These are phyloP conservation scores for Trisateles emortualis DNA, from an alignment of 2,888 invertebrate species.

Conservation along the genomic window DNA sequence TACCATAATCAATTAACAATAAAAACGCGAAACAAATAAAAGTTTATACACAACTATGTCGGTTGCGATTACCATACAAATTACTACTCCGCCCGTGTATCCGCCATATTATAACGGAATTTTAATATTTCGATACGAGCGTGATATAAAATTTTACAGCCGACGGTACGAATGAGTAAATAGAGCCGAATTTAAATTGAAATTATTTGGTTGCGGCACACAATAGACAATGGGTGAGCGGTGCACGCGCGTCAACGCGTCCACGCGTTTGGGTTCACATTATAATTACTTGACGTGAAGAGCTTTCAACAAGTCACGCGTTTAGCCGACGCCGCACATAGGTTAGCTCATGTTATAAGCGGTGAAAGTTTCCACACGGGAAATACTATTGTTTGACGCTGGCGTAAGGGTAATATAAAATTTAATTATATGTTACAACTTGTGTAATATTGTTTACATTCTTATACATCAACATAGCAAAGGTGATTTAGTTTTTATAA, in stretches of 20 bases:
- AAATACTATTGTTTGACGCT: constrained; percentile 2
- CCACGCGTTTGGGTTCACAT: constrained; percentile 23
- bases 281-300: constrained; percentile 31
- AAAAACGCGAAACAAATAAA: constrained; percentile 35
- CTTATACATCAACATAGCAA: too few species aligned
- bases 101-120: constrained; percentile 25
- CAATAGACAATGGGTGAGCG: constrained; percentile 30
- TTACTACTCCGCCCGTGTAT: constrained; percentile 22
- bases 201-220: constrained; percentile 31
- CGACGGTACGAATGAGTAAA: constrained; percentile 30
- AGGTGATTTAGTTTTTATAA: too few species aligned
- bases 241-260: constrained; percentile 15
- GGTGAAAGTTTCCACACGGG: constrained; percentile 1
- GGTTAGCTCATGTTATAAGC: neutral
- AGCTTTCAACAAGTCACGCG: constrained; percentile 4
- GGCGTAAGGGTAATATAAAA: neutral
- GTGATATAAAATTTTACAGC: constrained; percentile 36
- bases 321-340: neutral
- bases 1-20: constrained; percentile 37
- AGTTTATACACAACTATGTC: constrained; percentile 30
- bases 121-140: constrained; percentile 36
- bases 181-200: constrained; percentile 48
- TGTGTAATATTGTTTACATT: neutral
- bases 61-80: constrained; percentile 47
- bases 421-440: neutral